Evolutionary conservation across 1,140 invertebrate genomes (phyloP), one percentile per base, ranked within the genome.

Genomic region (Diachasma alloeum): DNA sequence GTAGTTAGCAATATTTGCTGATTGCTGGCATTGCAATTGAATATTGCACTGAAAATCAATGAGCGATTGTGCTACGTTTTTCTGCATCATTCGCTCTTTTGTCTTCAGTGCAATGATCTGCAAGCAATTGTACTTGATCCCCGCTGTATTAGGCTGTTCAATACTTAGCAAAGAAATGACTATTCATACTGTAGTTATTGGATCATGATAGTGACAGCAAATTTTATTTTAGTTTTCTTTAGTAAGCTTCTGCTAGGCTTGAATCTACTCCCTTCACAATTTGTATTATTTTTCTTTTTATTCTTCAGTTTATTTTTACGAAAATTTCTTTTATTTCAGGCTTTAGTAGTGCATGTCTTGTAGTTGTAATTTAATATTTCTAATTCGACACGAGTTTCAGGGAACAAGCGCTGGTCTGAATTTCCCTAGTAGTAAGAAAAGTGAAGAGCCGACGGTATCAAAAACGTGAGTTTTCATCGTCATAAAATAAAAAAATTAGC

Each of bases 321-420:
- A 26, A 63, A 56, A 17, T 2, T 26, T 26, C 1, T 46, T 75
- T 36, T 75, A 44, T 81, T 81, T 74, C 74, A 81, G 79, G 76
- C 80, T 81, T 82, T 13, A 63, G 77, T 83, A 82, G 79, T 83
- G 78, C 77, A 84, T 83, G 81, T 76, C 74, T 72, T 59, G 13
- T 69, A 75, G 10, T 76, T 77, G 22, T 79, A 74, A 79, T 78
- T 83, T 80, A 83, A 80, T 79, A 19, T 75, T 83, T 75, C 81
- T 84, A 86, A 85, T 83, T 79, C 69, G 17, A 83, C 13, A 80
- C 72, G 78, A 85, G 79, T 86, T 85, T 84, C 83, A 86, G 84
- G 84, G 83, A 72, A 83, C 85, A 71, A 70, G 76, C 10, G 31
- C 71, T 42, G 69, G 19, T n/a, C 48, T 80, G 39, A 81, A 80